Evolutionary conservation across 2,797 vertebrate species (phyloP).

Genomic region (Orientallactaga sibirica): DNA sequence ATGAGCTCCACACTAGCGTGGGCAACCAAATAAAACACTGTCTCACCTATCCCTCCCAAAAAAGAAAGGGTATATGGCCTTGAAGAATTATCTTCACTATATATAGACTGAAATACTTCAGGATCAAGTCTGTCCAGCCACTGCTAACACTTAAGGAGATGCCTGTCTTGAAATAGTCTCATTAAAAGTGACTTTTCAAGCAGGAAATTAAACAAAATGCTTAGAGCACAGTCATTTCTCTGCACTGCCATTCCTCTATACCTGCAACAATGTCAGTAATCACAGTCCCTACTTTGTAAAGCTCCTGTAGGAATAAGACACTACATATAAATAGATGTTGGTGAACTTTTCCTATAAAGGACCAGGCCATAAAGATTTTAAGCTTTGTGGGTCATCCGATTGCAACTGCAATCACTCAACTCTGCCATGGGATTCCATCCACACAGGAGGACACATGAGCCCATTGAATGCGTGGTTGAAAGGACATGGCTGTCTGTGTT

Average conservation of each 20-base stretch:
- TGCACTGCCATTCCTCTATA: background rate
- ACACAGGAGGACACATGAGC: background rate
- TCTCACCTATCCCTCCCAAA: background rate
- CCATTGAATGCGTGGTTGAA: background rate
- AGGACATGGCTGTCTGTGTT: background rate
- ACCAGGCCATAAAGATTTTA: background rate
- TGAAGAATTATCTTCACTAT: background rate
- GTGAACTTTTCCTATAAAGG: background rate
- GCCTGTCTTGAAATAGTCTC: slow-evolving; percentile 30
- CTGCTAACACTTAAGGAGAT: background rate
- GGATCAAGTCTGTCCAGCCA: background rate
- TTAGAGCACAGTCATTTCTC: background rate
- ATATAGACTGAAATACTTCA: background rate
- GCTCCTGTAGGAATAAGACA: background rate
- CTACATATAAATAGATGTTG: background rate
- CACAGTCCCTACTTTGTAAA: background rate
- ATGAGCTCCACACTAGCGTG: background rate
- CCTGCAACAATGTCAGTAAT: background rate
- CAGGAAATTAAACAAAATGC: slow-evolving; percentile 30
- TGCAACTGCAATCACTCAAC: background rate
- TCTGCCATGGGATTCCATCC: background rate
- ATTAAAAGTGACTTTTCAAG: slow-evolving; percentile 62
- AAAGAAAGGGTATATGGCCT: background rate
- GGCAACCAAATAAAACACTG: background rate
- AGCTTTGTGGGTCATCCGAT: background rate